These are phyloP conservation scores for Clarias pachynema DNA, from an alignment of 2,797 vertebrate species.

Conservation along the genomic window DNA sequence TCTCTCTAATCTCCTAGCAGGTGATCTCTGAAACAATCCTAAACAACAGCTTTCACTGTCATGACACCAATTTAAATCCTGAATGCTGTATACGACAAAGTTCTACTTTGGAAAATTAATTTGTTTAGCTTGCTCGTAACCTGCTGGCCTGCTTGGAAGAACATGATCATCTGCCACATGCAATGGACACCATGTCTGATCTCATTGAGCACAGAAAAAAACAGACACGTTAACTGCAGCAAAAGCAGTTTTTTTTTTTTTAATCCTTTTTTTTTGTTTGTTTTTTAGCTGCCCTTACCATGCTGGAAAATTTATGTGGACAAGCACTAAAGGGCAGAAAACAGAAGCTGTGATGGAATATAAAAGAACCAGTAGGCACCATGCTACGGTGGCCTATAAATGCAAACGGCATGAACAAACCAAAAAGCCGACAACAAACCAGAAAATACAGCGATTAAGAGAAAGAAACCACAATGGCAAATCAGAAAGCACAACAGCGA, in stretches of 20 bases:
- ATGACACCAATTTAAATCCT: not conserved
- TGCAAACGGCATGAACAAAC: not conserved
- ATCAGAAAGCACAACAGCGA: not conserved
- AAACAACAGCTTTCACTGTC: not conserved
- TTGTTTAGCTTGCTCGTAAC: not conserved
- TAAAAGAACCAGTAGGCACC: not conserved
- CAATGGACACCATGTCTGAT: not conserved
- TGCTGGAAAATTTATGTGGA: slow-evolving; percentile 13
- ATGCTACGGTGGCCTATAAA: not conserved
- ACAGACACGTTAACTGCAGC: not conserved
- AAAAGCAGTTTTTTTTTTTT: not conserved
- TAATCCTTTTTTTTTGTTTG: not conserved
- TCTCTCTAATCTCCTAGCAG: slow-evolving; percentile 3
- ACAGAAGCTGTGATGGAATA: not conserved
- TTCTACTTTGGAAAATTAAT: not conserved
- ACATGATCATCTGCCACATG: not conserved
- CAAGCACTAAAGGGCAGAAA: slow-evolving; percentile 20
- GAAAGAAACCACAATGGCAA: not conserved
- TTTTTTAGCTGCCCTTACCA: not conserved
- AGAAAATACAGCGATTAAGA: not conserved
- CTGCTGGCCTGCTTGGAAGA: not conserved
- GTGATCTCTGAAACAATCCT: not conserved
- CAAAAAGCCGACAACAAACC: too few relatives aligned
- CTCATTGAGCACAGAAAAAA: not conserved
- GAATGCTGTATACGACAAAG: not conserved